phyloP scores from a whole-genome alignment of 1,140 invertebrate genomes.

The Apis laboriosa region DNA sequence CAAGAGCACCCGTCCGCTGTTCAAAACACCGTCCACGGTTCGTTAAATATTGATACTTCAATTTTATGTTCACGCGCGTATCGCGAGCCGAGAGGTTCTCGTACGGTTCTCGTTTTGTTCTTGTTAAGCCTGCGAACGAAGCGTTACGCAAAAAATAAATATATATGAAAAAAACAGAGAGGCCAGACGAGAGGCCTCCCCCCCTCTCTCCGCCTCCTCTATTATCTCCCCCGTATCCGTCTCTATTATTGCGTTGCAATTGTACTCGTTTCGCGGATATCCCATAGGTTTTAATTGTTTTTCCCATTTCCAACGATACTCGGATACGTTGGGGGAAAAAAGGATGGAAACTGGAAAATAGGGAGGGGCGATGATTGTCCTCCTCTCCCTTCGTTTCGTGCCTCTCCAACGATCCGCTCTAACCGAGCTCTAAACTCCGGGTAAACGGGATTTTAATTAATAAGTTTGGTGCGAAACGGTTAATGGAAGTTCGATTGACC shows the following conservation, averaged over 20 bases:
- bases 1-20: conserved; percentile 10
- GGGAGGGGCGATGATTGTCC: neutral
- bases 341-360: neutral
- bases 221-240: neutral
- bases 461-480: neutral
- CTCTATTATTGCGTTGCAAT: neutral
- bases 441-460: neutral
- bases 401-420: neutral
- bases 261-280: conserved; percentile 1
- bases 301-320: neutral
- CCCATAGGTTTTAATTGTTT: neutral
- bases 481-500: neutral
- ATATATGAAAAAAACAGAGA: neutral
- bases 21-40: conserved; percentile 24
- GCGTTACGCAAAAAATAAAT: neutral
- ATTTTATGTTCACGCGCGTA: conserved; percentile 35
- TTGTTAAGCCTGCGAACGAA: neutral
- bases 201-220: neutral
- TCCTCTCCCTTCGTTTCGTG: neutral
- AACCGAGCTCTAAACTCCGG: neutral
- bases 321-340: neutral
- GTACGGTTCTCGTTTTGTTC: neutral
- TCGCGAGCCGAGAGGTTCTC: neutral
- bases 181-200: too few relatives aligned
- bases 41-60: conserved; percentile 59